A percentile compares a stretch with the other conserved stretches of the same genome.
Evolutionary conservation across 2,888 invertebrate species (phyloP).

Genomic region (Clepsis dumicolana): DNA sequence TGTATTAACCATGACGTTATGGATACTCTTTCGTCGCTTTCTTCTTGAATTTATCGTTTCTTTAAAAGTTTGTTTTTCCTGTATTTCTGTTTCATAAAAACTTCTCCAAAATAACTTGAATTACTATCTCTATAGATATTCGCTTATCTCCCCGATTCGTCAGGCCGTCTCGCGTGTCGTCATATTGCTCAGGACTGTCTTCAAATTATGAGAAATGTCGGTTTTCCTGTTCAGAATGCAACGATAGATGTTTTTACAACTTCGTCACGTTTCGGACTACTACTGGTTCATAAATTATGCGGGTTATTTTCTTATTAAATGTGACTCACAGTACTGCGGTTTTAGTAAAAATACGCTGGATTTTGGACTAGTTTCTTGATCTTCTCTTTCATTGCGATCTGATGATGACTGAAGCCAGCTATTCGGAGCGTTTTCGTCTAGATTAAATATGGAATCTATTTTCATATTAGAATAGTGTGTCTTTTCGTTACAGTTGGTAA

Average conservation of each 20-base stretch:
- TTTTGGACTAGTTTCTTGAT: neutral
- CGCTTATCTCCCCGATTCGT: conserved; percentile 28
- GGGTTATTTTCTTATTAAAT: neutral
- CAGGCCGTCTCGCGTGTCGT: conserved; percentile 15
- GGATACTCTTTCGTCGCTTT: no score
- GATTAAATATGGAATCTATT: no score
- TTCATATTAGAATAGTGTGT: no score
- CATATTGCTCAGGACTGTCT: conserved; percentile 12
- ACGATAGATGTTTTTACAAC: conserved; percentile 12
- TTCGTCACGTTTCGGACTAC: conserved; percentile 27
- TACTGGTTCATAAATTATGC: conserved; percentile 20
- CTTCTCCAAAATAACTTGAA: neutral
- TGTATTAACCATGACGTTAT: no score
- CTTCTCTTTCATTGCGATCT: neutral
- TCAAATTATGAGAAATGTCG: conserved; percentile 29
- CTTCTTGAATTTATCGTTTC: no score
- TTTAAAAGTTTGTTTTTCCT: neutral
- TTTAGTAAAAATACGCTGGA: neutral
- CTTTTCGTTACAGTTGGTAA: no score
- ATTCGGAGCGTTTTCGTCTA: no score
- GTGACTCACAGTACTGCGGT: neutral
- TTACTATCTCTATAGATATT: neutral
- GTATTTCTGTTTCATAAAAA: conserved; percentile 5
- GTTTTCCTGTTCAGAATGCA: conserved; percentile 42
- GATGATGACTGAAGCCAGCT: no score